Base-by-base conservation (phyloP, 1,140 invertebrate genomes). In the Drosophila subpulchrella region DNA sequence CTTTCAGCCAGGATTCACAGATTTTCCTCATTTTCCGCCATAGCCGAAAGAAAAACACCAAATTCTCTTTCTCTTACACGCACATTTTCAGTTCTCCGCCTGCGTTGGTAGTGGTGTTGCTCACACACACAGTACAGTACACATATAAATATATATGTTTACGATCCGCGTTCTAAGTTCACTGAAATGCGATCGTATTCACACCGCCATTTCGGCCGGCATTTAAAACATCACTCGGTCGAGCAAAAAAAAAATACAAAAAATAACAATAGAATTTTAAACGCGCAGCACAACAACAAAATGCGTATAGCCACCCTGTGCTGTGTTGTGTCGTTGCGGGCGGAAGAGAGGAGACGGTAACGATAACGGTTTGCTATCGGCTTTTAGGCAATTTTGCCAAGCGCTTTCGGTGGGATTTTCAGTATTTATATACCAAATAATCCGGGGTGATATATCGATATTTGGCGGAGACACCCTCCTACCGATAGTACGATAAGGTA, bases 231-330 rank as follows among this genome's bases (percentile, higher is more conserved):
- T 53, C 57, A 30, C 32, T 32, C 47, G 54, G 58, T 58, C 32
- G 59, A 20, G 15, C 54, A 15, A 62, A 62, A 62, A 62, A 62
- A 61, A 63, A 63, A 63, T 8, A 46, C 59, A 60, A 63, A 61
- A 62, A 63, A 63, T 63, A 63, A 63, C 60, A 62, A 62, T 34
- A 50, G 13, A 50, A 30, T 30, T 51, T 34, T 15, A 34, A 51
- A 51, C 48, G 48, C 48, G 48, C 48, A 51, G 32, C 48, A 51
- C 48, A 51, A 51, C 48, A 51, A 51, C 48, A 51, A 51, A 51
- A 51, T 34, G 48, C 27, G 30, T 12, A 27, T 27, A 27, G 27
- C 27, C 27, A 27, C 27, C 27, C 27, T 27, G 27, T 27, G 27
- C 27, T 27, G 27, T 27, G 27, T 27, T 27, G 27, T 27, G 27